Conservation (phyloP, 2,113 vertebrate species). For the Arothron firmamentum region DNA sequence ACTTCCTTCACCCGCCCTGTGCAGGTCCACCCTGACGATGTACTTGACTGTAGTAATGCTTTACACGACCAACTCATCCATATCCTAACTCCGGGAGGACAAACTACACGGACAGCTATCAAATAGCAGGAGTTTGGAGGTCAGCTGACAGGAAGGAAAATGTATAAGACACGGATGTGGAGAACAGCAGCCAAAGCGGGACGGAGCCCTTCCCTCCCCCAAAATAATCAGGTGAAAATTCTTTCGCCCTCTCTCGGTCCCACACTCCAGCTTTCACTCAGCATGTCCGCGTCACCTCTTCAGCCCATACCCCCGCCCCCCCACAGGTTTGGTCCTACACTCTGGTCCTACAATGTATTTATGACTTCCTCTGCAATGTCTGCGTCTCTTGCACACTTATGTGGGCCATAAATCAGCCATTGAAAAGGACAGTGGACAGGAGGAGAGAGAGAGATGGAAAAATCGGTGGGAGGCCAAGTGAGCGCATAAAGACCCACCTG, state of each 20-base stretch:
- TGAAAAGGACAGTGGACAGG: conserved; percentile 83
- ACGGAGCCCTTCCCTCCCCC: conserved; percentile 29
- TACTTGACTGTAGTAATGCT: conserved; percentile 16
- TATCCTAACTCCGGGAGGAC: conserved; percentile 69
- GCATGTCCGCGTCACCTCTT: conserved; percentile 56
- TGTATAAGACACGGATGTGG: conserved; percentile 39
- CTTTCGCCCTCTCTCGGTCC: conserved; percentile 29
- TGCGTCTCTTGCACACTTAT: conserved; percentile 70
- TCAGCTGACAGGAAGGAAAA: conserved; percentile 64
- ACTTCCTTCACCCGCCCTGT: not conserved
- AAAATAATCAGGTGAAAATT: conserved; percentile 46
- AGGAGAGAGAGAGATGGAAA: conserved; percentile 77
- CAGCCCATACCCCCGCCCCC: conserved; percentile 58
- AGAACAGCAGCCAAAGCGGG: conserved; percentile 47
- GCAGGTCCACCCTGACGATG: conserved; percentile 29
- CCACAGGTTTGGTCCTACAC: conserved; percentile 39
- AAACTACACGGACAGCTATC: conserved; percentile 62
- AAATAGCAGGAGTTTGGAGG: conserved; percentile 62
- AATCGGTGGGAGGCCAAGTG: conserved; percentile 76
- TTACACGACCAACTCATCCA: conserved; percentile 60
- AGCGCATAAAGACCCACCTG: conserved; percentile 83
- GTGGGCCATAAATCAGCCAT: conserved; percentile 82
- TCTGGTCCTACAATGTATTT: conserved; percentile 64
- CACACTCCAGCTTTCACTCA: conserved; percentile 46
- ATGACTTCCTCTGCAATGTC: conserved; percentile 78